Base-by-base conservation (phyloP, 2,113 vertebrate species). In the Epinephelus cyanopodus region DNA sequence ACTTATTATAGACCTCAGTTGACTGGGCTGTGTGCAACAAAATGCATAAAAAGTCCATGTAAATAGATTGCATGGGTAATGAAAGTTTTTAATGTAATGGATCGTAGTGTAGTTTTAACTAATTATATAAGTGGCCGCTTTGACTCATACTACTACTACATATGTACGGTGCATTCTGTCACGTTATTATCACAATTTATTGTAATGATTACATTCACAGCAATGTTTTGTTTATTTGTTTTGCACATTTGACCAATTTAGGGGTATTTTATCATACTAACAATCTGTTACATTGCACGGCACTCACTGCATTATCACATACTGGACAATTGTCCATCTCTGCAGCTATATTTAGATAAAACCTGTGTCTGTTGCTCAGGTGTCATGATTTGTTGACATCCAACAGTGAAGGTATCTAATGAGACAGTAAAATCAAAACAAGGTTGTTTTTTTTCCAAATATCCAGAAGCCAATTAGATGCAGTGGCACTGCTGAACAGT, bases 401-500 rank as follows among this genome's bases (percentile, higher is more conserved):
- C 48, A 53, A 12, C 3, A 62, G 4, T 70, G 11, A 70, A 53
- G 18, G 69, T 57, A 57, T 19, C 50, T 57, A 48, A 0, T 50
- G 61, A 14, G 8, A 64, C 19, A 37, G 11, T 5, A 13, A 67
- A 6, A 42, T 14, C 9, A 47, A 47, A 47, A 12, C 13, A 48
- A 45, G 11, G n/a, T 27, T 47, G 48, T 5, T 60, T 25, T 19
- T 13, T 15, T 60, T 29, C 1, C 60, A 65, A 61, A 70, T 71
- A 21, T 15, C 13, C 18, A 39, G 15, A 61, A 1, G 19, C 50
- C 11, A 25, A 14, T 19, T 23, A 63, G 3, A 39, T 77, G 74
- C 47, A 84, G 82, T 54, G 6, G 11, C 78, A 14, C 15, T 4
- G 27, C 33, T 78, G 21, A 53, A 52, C 79, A 79, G 75, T 53